Conservation (phyloP, 2,113 vertebrate species). For the Pollimyrus isidori region DNA sequence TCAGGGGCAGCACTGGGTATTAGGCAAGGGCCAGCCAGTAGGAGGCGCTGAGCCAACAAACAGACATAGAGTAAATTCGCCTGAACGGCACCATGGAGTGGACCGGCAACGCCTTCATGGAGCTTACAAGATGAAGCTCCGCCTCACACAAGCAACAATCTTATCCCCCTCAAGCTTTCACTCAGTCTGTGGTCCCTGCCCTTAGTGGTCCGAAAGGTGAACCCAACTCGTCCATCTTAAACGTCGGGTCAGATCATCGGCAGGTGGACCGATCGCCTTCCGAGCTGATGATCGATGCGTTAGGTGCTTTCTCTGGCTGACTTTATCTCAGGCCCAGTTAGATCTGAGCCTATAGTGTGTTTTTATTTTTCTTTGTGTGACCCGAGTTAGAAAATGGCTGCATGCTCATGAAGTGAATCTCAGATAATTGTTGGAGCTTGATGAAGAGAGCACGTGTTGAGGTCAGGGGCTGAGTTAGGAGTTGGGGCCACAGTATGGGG, state of each 20-base stretch:
- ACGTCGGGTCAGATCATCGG: not conserved
- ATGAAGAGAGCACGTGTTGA: not conserved
- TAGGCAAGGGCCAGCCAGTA: not conserved
- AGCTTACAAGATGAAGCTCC: not conserved
- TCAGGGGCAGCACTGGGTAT: not conserved
- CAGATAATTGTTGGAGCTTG: not conserved
- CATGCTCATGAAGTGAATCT: not conserved
- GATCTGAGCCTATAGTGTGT: not conserved
- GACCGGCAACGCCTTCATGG: not conserved
- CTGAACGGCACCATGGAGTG: not conserved
- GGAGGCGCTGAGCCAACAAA: not conserved
- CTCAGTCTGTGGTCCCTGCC: not conserved
- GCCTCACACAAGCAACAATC: not conserved
- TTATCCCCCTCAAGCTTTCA: not conserved
- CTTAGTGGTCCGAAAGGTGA: not conserved
- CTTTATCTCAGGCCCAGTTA: not conserved
- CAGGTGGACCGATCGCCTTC: not conserved
- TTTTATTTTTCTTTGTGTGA: not conserved
- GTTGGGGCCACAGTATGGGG: not conserved
- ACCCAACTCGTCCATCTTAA: not conserved
- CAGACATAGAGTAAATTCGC: not conserved
- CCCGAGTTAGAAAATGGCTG: not conserved
- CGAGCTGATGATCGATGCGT: not conserved
- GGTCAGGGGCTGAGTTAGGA: not conserved
- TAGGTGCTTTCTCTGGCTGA: not conserved